These are phyloP conservation scores for Melanotaenia pygmaea DNA, from an alignment of 2,797 vertebrate genomes.

Conservation along the genomic window DNA sequence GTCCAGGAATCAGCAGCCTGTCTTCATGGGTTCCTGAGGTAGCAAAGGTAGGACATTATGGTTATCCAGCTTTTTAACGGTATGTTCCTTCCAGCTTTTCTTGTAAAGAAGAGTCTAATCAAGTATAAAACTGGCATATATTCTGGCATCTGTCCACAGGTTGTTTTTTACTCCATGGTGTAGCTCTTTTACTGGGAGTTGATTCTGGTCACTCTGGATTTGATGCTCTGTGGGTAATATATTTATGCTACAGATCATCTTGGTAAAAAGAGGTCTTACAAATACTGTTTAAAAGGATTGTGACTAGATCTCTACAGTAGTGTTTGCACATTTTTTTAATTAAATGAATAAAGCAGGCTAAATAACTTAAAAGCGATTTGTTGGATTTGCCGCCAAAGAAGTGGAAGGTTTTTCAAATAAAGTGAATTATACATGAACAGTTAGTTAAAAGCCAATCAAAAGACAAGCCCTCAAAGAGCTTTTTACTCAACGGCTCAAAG, in stretches of 20 bases:
- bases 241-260: neutral
- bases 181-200: too few species aligned
- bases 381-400: neutral
- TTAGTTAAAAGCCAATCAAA: neutral
- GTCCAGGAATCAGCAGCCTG: too few species aligned
- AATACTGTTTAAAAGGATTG: neutral
- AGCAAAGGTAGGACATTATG: too few species aligned
- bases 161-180: too few species aligned
- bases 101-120: too few species aligned
- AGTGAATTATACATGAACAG: neutral
- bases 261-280: neutral
- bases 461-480: neutral
- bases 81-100: too few species aligned
- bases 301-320: neutral
- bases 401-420: neutral
- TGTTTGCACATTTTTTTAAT: neutral
- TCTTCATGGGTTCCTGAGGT: too few species aligned
- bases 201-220: too few species aligned
- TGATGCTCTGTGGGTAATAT: neutral
- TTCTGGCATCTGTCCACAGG: too few species aligned
- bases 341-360: neutral
- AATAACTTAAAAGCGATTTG: neutral
- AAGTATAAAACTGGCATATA: too few species aligned
- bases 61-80: too few species aligned
- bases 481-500: neutral